Conservation (phyloP, 1,140 invertebrate genomes). For the Cherax quadricarinatus region DNA sequence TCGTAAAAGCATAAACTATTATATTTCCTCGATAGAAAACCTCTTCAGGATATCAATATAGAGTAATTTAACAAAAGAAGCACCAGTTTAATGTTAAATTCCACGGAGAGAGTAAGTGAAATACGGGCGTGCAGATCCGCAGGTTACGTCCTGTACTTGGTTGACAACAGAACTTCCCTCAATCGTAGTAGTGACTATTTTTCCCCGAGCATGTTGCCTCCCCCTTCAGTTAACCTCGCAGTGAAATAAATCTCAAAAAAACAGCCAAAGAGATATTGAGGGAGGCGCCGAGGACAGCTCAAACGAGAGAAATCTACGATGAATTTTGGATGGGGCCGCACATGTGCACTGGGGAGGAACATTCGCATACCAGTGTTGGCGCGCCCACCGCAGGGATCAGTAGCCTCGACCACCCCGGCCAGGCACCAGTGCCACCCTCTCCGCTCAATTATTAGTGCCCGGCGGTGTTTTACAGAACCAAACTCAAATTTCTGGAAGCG, state of each 20-base stretch:
- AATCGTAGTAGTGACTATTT: not conserved
- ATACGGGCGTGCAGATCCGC: not conserved
- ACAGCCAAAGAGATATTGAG: not conserved
- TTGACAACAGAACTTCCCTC: not conserved
- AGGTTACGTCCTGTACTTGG: not conserved
- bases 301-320: conserved; percentile 18
- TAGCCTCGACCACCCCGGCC: conserved; percentile 27
- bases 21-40: too few relatives aligned
- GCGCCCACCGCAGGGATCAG: conserved; percentile 62
- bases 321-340: conserved; percentile 26
- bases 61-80: not conserved
- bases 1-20: not conserved
- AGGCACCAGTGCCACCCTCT: not conserved
- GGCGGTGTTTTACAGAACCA: not conserved
- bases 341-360: conserved; percentile 22
- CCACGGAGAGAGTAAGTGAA: not conserved
- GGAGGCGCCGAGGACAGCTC: not conserved
- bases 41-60: too few relatives aligned
- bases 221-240: not conserved
- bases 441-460: not conserved
- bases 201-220: not conserved
- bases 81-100: not conserved
- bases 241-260: not conserved
- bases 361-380: conserved; percentile 64
- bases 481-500: not conserved